Percentiles rank a stretch among this genome's conserved stretches.
These are phyloP conservation scores for Champsocephalus esox DNA, from an alignment of 2,797 vertebrate genomes.

Conservation along the genomic window DNA sequence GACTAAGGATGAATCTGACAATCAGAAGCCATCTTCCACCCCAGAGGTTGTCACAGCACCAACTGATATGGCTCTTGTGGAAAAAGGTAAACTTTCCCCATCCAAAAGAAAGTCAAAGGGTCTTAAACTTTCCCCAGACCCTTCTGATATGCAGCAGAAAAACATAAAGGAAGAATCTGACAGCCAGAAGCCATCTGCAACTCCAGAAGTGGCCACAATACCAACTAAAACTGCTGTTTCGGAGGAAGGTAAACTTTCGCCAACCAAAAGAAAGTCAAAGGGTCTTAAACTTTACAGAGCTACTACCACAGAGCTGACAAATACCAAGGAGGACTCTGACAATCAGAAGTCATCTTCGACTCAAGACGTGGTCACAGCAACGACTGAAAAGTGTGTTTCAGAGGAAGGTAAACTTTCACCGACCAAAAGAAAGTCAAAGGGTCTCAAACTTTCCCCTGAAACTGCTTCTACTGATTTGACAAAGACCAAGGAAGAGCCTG, in stretches of 20 bases:
- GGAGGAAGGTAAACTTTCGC: not conserved
- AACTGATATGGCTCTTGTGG: not conserved
- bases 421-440: not conserved
- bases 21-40: not conserved
- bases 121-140: not conserved
- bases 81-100: not conserved
- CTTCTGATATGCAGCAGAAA: no score
- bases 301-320: not conserved
- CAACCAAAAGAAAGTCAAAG: not conserved
- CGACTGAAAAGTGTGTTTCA: not conserved
- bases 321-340: not conserved
- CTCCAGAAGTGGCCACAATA: not conserved
- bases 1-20: not conserved
- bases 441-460: not conserved
- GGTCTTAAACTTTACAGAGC: not conserved
- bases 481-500: not conserved
- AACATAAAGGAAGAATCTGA: not conserved
- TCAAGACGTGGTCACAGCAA: not conserved
- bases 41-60: not conserved
- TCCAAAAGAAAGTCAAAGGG: not conserved
- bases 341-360: not conserved
- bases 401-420: not conserved
- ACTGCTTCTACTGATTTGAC: no score
- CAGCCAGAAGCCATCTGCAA: slow-evolving; percentile 8
- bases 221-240: not conserved